phyloP scores from a whole-genome alignment of 2,113 vertebrate genomes.

The Chascanopsetta lugubris region DNA sequence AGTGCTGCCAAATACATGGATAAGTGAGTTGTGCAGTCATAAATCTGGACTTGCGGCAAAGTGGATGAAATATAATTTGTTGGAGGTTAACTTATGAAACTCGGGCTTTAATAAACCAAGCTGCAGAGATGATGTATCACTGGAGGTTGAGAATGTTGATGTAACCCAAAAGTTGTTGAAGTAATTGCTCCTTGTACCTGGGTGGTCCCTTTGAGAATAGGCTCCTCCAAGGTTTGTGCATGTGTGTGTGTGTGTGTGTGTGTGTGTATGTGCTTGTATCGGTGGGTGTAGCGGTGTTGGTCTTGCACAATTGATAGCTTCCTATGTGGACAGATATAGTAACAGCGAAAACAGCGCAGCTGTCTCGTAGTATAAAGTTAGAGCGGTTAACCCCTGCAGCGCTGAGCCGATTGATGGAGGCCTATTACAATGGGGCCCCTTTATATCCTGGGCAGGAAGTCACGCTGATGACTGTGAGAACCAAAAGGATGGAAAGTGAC shows the following conservation, averaged over 20 bases:
- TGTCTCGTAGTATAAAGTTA: constrained; percentile 52
- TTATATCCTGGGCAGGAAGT: constrained; percentile 45
- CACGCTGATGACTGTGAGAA: constrained; percentile 40
- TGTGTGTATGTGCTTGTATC: constrained; percentile 15
- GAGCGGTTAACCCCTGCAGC: constrained; percentile 58
- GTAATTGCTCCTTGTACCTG: constrained; percentile 79
- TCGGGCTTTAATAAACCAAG: constrained; percentile 42
- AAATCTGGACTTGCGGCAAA: constrained; percentile 29
- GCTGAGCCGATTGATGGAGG: constrained; percentile 50
- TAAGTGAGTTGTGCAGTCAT: constrained; percentile 24
- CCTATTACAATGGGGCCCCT: constrained; percentile 42
- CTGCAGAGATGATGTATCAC: constrained; percentile 53
- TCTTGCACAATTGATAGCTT: constrained; percentile 69
- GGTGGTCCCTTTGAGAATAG: constrained; percentile 71
- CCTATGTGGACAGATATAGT: constrained; percentile 59
- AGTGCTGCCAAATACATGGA: constrained; percentile 18
- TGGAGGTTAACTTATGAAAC: constrained; percentile 48
- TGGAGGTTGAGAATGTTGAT: constrained; percentile 59
- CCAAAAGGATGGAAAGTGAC: constrained; percentile 28
- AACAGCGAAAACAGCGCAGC: constrained; percentile 39
- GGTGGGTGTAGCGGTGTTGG: constrained; percentile 17
- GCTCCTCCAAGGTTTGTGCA: constrained; percentile 12
- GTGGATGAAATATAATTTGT: constrained; percentile 48
- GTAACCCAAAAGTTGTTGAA: constrained; percentile 69
- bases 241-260: constrained; percentile 26